Base-by-base conservation (phyloP, 2,113 vertebrate genomes). In the Gila orcuttii region DNA sequence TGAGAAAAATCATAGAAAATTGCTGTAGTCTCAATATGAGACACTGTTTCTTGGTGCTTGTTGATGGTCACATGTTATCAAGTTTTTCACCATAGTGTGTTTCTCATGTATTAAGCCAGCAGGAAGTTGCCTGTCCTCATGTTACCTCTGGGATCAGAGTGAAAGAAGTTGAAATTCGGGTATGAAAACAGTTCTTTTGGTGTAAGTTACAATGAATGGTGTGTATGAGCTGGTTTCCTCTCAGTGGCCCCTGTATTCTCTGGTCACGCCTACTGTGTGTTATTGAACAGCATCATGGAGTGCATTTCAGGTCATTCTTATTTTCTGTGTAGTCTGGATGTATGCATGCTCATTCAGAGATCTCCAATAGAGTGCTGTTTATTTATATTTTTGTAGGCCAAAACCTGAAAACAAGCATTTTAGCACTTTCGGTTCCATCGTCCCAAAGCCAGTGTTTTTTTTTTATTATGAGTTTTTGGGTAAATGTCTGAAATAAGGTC, bases 181-280 rank as follows among this genome's bases (percentile, higher is more conserved):
- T 47, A 64, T 80, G 59, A 80, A 80, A 80, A 80, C 59, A 31
- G 47, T 80, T 62, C 21, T 39, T 80, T n/a, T 80, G 33, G 79
- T 64, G 9, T 66, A 21, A 45, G 39, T 80, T 80, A 64, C 39
- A 80, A 21, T 80, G 17, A 74, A 75, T 75, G 52, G 52, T 50
- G 68, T 78, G 7, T 78, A 36, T 33, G 21, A 55, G 31, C 50
- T 17, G 2, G 8, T 36, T 64, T 66, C 39, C 39, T 28, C n/a
- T 66, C 4, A 0, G n/a, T 19, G n/a, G 59, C n/a, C 59, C 25
- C 59, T 79, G 31, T 59, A 19, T 33, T 62, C 57, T 80, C 39
- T 45, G 78, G 78, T 62, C 36, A 80, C 78, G n/a, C 57, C 78
- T 47, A 28, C 15, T 12, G 52, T 79, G 68, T 73, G 76, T 59